These are phyloP conservation scores for Alcis repandata DNA, from an alignment of 2,888 invertebrate species.

Conservation along the genomic window DNA sequence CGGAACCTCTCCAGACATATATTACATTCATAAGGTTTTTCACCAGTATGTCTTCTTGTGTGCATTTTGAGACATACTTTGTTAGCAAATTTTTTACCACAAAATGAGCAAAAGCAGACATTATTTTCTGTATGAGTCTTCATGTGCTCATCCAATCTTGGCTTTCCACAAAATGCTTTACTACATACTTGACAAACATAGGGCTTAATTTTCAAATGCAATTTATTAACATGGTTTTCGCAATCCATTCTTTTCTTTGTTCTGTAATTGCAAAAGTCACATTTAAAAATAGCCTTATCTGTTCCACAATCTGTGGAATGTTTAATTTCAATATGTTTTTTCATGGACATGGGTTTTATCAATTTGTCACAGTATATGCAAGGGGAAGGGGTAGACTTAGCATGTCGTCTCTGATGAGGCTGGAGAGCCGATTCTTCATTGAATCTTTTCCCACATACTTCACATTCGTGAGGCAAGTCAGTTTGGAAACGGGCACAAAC, in stretches of 20 bases:
- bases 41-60: constrained; percentile 61
- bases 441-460: constrained; percentile 59
- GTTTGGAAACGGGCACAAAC: constrained; percentile 50
- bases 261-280: constrained; percentile 33
- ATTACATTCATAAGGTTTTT: constrained; percentile 62
- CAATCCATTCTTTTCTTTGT: constrained; percentile 32
- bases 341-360: constrained; percentile 54
- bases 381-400: constrained; percentile 52
- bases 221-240: constrained; percentile 45
- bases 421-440: constrained; percentile 50
- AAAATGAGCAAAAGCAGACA: constrained; percentile 53
- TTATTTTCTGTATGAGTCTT: constrained; percentile 52
- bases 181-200: constrained; percentile 40
- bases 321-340: constrained; percentile 55
- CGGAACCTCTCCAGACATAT: constrained; percentile 61
- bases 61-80: constrained; percentile 64
- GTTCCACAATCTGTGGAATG: constrained; percentile 41
- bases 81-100: constrained; percentile 61
- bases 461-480: constrained; percentile 52
- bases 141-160: constrained; percentile 56
- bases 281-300: constrained; percentile 20
- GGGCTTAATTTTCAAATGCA: constrained; percentile 44
- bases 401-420: constrained; percentile 55
- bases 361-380: constrained; percentile 55
- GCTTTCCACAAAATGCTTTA: constrained; percentile 52